These are phyloP conservation scores for Nomada ferruginata DNA, from an alignment of 2,888 invertebrate genomes.

Conservation along the genomic window DNA sequence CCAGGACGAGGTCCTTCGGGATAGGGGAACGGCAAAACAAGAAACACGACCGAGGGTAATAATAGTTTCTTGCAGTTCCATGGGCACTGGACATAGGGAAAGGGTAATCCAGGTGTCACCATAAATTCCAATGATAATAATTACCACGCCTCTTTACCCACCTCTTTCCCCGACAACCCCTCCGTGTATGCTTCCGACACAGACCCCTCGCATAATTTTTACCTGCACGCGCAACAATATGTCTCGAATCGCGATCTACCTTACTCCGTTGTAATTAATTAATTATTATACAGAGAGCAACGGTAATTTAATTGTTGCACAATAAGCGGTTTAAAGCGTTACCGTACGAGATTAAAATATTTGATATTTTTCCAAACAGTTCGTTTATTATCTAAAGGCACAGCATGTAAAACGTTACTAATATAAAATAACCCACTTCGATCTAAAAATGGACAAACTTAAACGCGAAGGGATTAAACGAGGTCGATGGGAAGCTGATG, in stretches of 20 bases:
- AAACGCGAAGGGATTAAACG: conserved; percentile 10
- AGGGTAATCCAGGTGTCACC: conserved; percentile 72
- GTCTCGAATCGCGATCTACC: neutral
- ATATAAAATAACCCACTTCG: neutral
- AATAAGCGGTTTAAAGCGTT: too few species aligned
- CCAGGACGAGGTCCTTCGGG: conserved; percentile 65
- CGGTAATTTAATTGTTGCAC: too few species aligned
- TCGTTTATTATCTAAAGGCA: too few species aligned
- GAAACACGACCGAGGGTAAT: conserved; percentile 73
- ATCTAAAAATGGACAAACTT: conserved; percentile 12
- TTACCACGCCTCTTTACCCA: conserved; percentile 62
- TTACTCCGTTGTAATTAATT: too few species aligned
- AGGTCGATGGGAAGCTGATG: neutral
- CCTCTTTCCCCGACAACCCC: conserved; percentile 40
- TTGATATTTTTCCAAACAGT: neutral
- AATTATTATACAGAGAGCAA: too few species aligned
- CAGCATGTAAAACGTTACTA: neutral
- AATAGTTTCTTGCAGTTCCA: conserved; percentile 79
- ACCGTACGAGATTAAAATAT: neutral
- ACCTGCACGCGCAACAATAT: conserved; percentile 1
- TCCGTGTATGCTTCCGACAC: conserved; percentile 19
- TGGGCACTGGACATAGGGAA: conserved; percentile 58
- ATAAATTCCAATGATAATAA: conserved; percentile 77
- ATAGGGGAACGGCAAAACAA: conserved; percentile 70
- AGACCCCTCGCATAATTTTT: conserved; percentile 40